Evolutionary conservation across 53 echinoderm and acorn worm genomes (phyloP), one percentile per base, ranked within the genome.

Genomic region (Henricia sp.): DNA sequence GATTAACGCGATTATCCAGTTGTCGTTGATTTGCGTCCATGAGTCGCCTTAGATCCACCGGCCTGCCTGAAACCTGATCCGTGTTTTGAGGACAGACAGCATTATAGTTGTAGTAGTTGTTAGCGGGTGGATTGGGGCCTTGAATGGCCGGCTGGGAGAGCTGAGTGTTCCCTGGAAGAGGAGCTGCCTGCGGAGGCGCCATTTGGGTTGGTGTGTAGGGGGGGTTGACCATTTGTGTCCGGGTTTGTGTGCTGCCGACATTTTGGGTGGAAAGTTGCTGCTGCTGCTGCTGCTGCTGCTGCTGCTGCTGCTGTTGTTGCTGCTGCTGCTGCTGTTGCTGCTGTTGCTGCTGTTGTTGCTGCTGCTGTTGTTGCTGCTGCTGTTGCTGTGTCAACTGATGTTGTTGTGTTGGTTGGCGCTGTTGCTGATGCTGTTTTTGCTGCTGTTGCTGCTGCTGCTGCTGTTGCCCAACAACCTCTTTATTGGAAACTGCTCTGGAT

Each of bases 351-450:
- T n/a, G n/a, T n/a, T n/a, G n/a, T n/a, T n/a, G n/a, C n/a, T n/a
- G n/a, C n/a, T n/a, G n/a, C n/a, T n/a, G n/a, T n/a, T n/a, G n/a
- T 35, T 88, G 84, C 55, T 89, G 83, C 27, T 82, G 20, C 26
- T 68, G 70, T 28, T 83, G 68, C 23, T n/a, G n/a, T n/a, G n/a
- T n/a, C n/a, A n/a, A n/a, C n/a, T n/a, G n/a, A n/a, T n/a, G n/a
- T n/a, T n/a, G 59, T 44, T 27, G 27, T 20, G 44, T 57, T 57
- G 70, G 33, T 60, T 73, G 37, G 55, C 85, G 72, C 37, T 33
- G 68, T 20, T 50, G 3, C n/a, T 5, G n/a, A n/a, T n/a, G n/a
- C n/a, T n/a, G n/a, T n/a, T n/a, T n/a, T n/a, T n/a, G n/a, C n/a
- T n/a, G n/a, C n/a, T 55, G 68, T 68, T 83, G 54, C 55, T 55